Evolutionary conservation across 2,888 invertebrate species (phyloP).

Genomic region (Cremastobaeus sp.): DNA sequence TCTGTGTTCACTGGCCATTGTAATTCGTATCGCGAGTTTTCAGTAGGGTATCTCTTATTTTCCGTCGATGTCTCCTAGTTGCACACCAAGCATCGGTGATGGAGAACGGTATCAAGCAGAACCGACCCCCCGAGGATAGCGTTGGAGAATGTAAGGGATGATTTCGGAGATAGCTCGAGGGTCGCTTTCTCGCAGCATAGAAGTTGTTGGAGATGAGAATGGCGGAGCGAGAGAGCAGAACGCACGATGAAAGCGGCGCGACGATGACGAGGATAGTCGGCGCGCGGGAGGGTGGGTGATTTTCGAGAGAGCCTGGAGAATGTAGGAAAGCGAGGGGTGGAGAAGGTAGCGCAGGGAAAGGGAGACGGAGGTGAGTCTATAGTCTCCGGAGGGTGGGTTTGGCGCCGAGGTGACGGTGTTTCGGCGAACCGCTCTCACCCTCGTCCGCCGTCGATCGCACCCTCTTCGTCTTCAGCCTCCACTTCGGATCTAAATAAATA

Average conservation of each 20-base stretch:
- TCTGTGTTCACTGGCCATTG: slow-evolving; percentile 64
- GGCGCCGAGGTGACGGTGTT: slow-evolving; percentile 78
- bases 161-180: slow-evolving; percentile 78
- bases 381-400: slow-evolving; percentile 77
- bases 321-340: slow-evolving; percentile 68
- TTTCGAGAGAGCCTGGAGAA: slow-evolving; percentile 62
- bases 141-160: slow-evolving; percentile 77
- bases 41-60: slow-evolving; percentile 73
- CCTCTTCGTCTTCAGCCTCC: slow-evolving; percentile 40
- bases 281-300: slow-evolving; percentile 45
- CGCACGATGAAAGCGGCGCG: slow-evolving; percentile 57
- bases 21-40: slow-evolving; percentile 71
- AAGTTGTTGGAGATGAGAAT: slow-evolving; percentile 71
- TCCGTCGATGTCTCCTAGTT: slow-evolving; percentile 67
- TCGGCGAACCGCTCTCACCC: slow-evolving; percentile 63
- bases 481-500: slow-evolving; percentile 72
- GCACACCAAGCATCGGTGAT: slow-evolving; percentile 64
- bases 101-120: slow-evolving; percentile 49
- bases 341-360: slow-evolving; percentile 64
- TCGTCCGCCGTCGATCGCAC: slow-evolving; percentile 39
- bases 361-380: slow-evolving; percentile 77
- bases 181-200: slow-evolving; percentile 73
- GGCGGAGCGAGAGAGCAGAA: slow-evolving; percentile 49
- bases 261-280: slow-evolving; percentile 62
- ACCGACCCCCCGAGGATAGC: slow-evolving; percentile 68